Evolutionary conservation across 2,888 invertebrate genomes (phyloP), one percentile per base, ranked within the genome.

Genomic region (Lymantria dispar): DNA sequence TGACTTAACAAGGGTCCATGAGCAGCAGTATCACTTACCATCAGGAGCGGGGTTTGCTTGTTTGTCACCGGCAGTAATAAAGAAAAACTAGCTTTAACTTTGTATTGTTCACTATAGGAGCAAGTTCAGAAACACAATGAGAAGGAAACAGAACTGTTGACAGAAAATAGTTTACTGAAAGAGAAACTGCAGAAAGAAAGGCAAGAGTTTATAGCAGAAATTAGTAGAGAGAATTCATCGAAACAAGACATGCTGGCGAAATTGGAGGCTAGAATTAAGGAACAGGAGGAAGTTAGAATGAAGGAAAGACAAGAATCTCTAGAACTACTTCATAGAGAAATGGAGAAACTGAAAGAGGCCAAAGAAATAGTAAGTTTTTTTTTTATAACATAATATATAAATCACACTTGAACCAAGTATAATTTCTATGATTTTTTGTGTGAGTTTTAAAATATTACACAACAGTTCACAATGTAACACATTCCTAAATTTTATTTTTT

Each of bases 221-320:
- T 93, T 36, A 83, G 80, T 30, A 77, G 88, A 54, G 93, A 93
- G 56, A 92, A 78, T 62, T 76, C 86, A 10, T 92, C 92, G 1
- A 93, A 93, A 78, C 87, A 93, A 58, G 88, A 88, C 52, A 79
- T 90, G 54, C 60, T 93, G 43, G 80, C 87, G 39, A 91, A 91
- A 47, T 80, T 93, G 44, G 87, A 92, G 56, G 76, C 74, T 3
- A 85, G 91, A 47, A 88, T 93, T 50, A 73, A 70, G n/a, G 87
- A 87, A 54, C 92, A 92, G 69, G 88, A 87, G 52, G 87, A 92
- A 47, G 72, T 85, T 15, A 80, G 89, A 56, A 61, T 85, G 9
- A 85, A 78, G 33, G 92, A 92, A 70, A 88, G 83, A 66, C 74
- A 84, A 43, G 77, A 85, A 60, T 60, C 91, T 58, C 72, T 88